phyloP scores from a whole-genome alignment of 2,888 invertebrate species.

The Glomeris marginata region DNA sequence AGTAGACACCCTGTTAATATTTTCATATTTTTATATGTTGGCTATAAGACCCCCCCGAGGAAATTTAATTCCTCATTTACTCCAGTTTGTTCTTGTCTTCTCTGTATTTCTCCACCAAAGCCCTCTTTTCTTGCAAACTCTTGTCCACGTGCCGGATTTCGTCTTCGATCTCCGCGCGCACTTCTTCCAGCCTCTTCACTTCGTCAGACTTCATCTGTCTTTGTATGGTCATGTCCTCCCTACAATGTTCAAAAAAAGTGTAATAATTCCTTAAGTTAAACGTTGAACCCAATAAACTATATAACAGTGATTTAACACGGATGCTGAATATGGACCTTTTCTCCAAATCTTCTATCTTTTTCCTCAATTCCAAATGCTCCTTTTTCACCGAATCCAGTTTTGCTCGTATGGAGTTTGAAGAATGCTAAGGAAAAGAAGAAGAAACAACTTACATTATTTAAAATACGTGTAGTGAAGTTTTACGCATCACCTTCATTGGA shows the following conservation, averaged over 20 bases:
- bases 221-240: conserved; percentile 7
- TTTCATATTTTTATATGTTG: no score
- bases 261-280: no score
- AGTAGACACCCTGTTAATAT: no score
- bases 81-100: background rate
- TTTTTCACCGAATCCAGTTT: background rate
- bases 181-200: conserved; percentile 1
- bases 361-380: conserved; percentile 5
- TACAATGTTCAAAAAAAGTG: conserved; percentile 17
- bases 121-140: background rate
- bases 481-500: no score
- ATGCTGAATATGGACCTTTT: conserved; percentile 7
- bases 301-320: no score
- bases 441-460: no score
- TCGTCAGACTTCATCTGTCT: conserved; percentile 20
- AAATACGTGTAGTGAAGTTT: no score
- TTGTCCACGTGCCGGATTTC: background rate
- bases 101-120: background rate
- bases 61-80: no score
- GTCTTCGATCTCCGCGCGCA: conserved; percentile 1
- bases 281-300: no score
- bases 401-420: background rate
- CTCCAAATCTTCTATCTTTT: conserved; percentile 12
- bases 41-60: no score
- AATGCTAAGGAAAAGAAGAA: no score